These are phyloP conservation scores for Papilio gigon DNA, from an alignment of 2,888 invertebrate genomes.

Conservation along the genomic window DNA sequence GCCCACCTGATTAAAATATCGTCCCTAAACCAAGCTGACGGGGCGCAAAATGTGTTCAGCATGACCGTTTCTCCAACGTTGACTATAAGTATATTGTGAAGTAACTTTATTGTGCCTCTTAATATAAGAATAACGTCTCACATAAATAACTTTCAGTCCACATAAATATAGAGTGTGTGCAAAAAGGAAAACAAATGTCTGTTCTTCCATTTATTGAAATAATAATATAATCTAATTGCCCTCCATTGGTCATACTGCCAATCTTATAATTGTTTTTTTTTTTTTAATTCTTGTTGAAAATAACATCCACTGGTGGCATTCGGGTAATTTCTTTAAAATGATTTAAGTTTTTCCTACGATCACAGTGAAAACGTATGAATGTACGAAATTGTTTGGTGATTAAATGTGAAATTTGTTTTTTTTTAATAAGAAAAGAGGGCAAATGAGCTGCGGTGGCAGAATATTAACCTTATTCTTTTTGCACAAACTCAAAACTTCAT, in stretches of 20 bases:
- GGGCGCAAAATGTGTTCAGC: slow-evolving; percentile 42
- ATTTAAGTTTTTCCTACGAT: too few species aligned
- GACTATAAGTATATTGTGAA: slow-evolving; percentile 38
- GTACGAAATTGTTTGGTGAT: too few species aligned
- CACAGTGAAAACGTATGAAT: too few species aligned
- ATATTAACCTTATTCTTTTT: not conserved
- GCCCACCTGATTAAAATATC: slow-evolving; percentile 11
- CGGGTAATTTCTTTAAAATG: too few species aligned
- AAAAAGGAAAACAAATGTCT: not conserved
- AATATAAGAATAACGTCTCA: slow-evolving; percentile 21
- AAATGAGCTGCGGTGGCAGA: too few species aligned
- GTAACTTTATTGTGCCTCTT: slow-evolving; percentile 42
- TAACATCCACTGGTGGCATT: too few species aligned
- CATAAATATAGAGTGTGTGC: not conserved
- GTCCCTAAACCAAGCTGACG: slow-evolving; percentile 28
- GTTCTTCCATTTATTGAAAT: not conserved
- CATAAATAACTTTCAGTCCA: slow-evolving; percentile 3
- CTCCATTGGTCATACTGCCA: too few species aligned
- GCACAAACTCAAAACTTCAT: not conserved
- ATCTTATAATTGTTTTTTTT: too few species aligned
- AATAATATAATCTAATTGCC: not conserved
- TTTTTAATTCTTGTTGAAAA: too few species aligned
- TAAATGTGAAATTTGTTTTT: too few species aligned
- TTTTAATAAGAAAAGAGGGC: too few species aligned
- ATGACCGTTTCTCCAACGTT: slow-evolving; percentile 31